Evolutionary conservation across 2,797 vertebrate species (phyloP).

Genomic region (Loriculus beryllinus): DNA sequence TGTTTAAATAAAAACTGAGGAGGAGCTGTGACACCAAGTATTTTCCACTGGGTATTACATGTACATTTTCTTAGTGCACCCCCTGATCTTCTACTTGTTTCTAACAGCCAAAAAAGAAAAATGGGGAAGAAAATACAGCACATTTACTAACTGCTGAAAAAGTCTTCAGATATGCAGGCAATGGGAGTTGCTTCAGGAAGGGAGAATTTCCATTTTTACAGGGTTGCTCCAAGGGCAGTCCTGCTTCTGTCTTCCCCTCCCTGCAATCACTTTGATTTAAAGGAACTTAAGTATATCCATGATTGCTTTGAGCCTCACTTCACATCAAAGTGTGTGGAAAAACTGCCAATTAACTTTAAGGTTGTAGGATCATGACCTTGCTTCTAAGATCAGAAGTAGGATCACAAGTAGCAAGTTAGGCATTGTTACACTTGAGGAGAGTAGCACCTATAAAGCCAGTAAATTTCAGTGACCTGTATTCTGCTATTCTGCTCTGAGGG

Average conservation of each 20-base stretch:
- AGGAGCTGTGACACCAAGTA: not conserved
- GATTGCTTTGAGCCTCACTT: slow-evolving; percentile 3
- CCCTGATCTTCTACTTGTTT: not conserved
- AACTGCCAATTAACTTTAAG: slow-evolving; percentile 45
- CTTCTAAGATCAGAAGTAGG: slow-evolving; percentile 20
- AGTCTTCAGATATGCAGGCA: not conserved
- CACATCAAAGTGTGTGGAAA: slow-evolving; percentile 40
- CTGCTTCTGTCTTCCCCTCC: not conserved
- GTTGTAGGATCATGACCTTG: slow-evolving; percentile 42
- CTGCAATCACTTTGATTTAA: not conserved
- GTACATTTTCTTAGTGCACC: not conserved
- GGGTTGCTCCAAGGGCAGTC: not conserved
- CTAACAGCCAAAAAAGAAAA: not conserved
- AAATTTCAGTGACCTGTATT: not conserved
- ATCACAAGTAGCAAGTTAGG: slow-evolving; percentile 10
- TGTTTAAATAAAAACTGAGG: not conserved
- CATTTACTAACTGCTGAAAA: not conserved
- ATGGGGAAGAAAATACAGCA: not conserved
- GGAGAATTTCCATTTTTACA: not conserved
- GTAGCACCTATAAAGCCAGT: not conserved
- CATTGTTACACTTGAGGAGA: not conserved
- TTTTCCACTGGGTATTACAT: not conserved
- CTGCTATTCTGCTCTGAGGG: not conserved
- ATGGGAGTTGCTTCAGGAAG: not conserved
- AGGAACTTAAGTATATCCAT: slow-evolving; percentile 12